Evolutionary conservation across 1,140 invertebrate species (phyloP).

Genomic region (Bombus pyrosoma): DNA sequence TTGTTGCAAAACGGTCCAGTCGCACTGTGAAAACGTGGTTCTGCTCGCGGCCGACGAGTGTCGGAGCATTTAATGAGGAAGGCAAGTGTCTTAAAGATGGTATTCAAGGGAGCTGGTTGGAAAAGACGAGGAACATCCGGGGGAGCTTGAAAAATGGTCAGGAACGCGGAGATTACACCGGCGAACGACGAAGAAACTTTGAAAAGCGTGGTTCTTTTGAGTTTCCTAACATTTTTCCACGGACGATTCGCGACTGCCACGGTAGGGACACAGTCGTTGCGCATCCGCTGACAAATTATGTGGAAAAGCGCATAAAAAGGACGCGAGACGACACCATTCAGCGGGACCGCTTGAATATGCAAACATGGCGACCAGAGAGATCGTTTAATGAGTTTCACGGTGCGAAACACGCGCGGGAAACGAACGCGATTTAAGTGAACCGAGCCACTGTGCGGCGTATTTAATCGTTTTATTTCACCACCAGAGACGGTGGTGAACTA

Average conservation of each 20-base stretch:
- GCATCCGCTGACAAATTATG: slow-evolving; percentile 63
- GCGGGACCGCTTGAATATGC: slow-evolving; percentile 50
- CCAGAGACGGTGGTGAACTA: not conserved
- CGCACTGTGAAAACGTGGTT: not conserved
- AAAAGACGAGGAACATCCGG: not conserved
- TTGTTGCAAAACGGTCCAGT: not conserved
- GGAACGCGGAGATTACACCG: not conserved
- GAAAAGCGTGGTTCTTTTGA: slow-evolving; percentile 40
- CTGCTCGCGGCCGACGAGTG: slow-evolving; percentile 18
- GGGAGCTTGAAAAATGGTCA: not conserved
- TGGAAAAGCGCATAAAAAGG: slow-evolving; percentile 61
- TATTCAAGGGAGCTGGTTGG: not conserved
- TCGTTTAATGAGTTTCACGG: slow-evolving; percentile 62
- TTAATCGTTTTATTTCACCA: slow-evolving; percentile 35
- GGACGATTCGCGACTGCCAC: not conserved
- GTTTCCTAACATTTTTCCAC: slow-evolving; percentile 12
- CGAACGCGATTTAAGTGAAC: slow-evolving; percentile 52
- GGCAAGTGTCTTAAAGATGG: slow-evolving; percentile 41
- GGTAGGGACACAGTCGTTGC: not conserved
- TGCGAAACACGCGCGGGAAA: slow-evolving; percentile 25
- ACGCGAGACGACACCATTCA: slow-evolving; percentile 49
- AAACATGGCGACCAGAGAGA: slow-evolving; percentile 44
- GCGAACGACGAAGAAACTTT: not conserved
- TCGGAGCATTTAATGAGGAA: slow-evolving; percentile 42
- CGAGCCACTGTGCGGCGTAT: slow-evolving; percentile 39